Percentiles rank a stretch among this genome's conserved stretches.
phyloP scores from a whole-genome alignment of 2,113 vertebrate genomes.

The Aspidoscelis tigris region DNA sequence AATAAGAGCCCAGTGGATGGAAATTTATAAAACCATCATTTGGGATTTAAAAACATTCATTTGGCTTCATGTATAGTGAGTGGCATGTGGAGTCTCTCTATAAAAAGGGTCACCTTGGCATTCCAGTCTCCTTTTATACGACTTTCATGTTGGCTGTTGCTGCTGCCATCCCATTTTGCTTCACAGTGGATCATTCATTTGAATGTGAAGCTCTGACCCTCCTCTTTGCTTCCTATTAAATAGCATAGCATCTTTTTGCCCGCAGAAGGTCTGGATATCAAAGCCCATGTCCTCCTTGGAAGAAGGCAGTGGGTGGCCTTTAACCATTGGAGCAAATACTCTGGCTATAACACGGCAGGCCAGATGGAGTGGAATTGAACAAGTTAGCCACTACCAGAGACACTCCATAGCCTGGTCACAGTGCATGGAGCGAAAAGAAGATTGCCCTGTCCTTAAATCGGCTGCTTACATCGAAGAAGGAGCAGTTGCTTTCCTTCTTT shows the following conservation, averaged over 20 bases:
- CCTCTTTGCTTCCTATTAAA: not conserved
- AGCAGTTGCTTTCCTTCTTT: not conserved
- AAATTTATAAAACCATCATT: not conserved
- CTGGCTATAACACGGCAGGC: not conserved
- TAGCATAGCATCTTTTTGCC: too few relatives aligned
- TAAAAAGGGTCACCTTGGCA: not conserved
- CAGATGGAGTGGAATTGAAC: too few relatives aligned
- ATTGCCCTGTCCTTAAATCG: not conserved
- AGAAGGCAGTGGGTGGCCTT: too few relatives aligned
- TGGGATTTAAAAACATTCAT: not conserved
- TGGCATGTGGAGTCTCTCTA: not conserved
- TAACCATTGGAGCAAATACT: not conserved
- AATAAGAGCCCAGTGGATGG: too few relatives aligned
- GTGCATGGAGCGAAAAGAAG: not conserved
- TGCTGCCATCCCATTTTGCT: not conserved
- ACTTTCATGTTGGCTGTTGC: not conserved
- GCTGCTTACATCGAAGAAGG: not conserved
- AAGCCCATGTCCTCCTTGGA: not conserved
- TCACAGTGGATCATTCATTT: not conserved
- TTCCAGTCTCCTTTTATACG: not conserved
- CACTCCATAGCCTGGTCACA: not conserved
- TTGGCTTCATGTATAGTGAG: not conserved
- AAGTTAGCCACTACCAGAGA: not conserved
- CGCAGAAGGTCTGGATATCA: too few relatives aligned
- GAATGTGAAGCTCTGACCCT: not conserved